phyloP scores from a whole-genome alignment of 2,797 vertebrate species.

The Gadopsis marmoratus region DNA sequence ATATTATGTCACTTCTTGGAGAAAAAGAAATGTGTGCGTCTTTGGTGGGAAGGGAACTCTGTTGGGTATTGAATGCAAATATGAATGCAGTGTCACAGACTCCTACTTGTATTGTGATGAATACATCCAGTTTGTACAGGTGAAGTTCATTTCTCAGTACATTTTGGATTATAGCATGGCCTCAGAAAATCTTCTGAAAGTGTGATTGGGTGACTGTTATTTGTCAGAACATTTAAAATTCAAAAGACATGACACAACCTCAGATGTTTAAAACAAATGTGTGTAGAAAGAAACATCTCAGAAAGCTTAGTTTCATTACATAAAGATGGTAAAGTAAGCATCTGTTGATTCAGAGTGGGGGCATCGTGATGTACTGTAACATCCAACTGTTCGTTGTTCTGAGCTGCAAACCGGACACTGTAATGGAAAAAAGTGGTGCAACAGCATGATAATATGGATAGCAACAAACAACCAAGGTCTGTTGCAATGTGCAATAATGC shows the following conservation, averaged over 20 bases:
- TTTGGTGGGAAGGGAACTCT: not conserved
- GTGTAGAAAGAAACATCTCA: not conserved
- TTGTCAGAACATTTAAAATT: not conserved
- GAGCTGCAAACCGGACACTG: not conserved
- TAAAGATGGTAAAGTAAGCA: not conserved
- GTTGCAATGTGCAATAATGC: not conserved
- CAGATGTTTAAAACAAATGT: not conserved
- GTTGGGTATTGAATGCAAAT: not conserved
- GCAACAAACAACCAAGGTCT: not conserved
- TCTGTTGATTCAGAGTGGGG: constrained; percentile 6
- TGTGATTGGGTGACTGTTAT: not conserved
- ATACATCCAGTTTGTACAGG: not conserved
- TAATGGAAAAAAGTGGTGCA: not conserved
- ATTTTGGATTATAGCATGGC: not conserved
- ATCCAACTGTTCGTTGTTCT: constrained; percentile 7
- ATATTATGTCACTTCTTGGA: not conserved
- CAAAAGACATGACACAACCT: not conserved
- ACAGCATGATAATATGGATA: not conserved
- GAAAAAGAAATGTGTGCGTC: too few species aligned
- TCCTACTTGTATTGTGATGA: not conserved
- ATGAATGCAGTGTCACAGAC: not conserved
- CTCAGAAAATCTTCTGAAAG: not conserved
- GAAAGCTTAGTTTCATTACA: too few species aligned
- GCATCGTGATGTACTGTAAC: not conserved
- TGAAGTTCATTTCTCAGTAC: not conserved